Conservation (phyloP, 2,113 vertebrate species). For the Chlamydotis undulata region DNA sequence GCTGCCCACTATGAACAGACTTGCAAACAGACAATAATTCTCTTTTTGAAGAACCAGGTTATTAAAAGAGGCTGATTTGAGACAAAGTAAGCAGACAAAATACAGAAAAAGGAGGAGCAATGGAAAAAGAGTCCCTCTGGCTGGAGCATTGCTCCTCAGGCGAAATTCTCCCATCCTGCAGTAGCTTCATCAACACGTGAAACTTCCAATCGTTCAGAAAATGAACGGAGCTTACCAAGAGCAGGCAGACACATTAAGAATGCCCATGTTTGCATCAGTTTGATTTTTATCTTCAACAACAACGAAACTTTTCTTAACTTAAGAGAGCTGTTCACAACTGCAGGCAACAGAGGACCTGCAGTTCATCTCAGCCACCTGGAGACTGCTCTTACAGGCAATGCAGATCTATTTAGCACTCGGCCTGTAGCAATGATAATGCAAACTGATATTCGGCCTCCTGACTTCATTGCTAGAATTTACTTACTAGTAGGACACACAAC, state of each 20-base stretch:
- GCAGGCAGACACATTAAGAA: rapidly evolving
- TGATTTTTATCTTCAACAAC: not conserved
- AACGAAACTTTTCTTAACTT: not conserved
- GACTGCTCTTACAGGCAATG: not conserved
- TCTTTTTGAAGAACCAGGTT: not conserved
- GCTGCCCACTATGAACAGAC: not conserved
- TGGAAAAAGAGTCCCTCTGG: not conserved
- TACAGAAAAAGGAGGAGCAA: not conserved
- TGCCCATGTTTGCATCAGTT: not conserved
- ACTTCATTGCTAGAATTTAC: not conserved
- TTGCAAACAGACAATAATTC: not conserved
- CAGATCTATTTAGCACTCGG: constrained; percentile 2
- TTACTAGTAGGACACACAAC: not conserved
- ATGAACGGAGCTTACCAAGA: not conserved
- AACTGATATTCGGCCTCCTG: not conserved
- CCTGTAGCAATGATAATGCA: not conserved
- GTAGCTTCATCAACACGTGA: not conserved
- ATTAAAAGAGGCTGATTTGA: not conserved
- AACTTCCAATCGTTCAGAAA: not conserved
- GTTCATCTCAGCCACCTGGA: not conserved
- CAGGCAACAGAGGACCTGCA: not conserved
- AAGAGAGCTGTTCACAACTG: not conserved
- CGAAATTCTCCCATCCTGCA: not conserved
- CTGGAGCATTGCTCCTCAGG: not conserved
- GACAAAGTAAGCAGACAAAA: not conserved